phyloP scores from a whole-genome alignment of 1,140 invertebrate species.

The Muscidifurax raptorellus region DNA sequence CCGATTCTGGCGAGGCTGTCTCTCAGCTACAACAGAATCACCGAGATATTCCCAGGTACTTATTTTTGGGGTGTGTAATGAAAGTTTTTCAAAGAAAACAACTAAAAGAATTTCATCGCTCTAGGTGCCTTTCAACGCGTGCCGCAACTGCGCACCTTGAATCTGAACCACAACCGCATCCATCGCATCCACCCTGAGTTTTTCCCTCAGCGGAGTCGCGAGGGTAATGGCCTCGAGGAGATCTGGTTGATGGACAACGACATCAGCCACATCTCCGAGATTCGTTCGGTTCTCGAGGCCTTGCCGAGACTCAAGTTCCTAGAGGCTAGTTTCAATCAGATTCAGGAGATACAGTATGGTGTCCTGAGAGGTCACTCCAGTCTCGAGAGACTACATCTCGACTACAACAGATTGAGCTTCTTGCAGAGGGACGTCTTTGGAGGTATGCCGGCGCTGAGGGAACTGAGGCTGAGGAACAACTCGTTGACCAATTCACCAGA shows the following conservation, averaged over 20 bases:
- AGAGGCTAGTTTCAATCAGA: constrained; percentile 84
- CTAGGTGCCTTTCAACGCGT: constrained; percentile 84
- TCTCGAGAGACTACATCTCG: constrained; percentile 86
- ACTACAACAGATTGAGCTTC: constrained; percentile 84
- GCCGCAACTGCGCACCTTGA: constrained; percentile 82
- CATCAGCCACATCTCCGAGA: constrained; percentile 82
- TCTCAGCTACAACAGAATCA: constrained; percentile 85
- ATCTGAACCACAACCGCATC: constrained; percentile 88
- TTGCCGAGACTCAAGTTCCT: constrained; percentile 85
- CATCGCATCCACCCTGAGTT: constrained; percentile 86
- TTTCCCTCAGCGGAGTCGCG: constrained; percentile 78
- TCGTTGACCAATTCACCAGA: constrained; percentile 80
- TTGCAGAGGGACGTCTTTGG: constrained; percentile 86
- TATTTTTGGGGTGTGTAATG: constrained; percentile 71
- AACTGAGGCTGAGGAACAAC: constrained; percentile 87
- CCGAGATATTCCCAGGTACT: constrained; percentile 84
- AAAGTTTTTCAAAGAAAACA: constrained; percentile 66
- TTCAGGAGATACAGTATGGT: constrained; percentile 85
- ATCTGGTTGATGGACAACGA: constrained; percentile 85
- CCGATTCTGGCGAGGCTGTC: constrained; percentile 82
- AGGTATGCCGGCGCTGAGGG: constrained; percentile 87
- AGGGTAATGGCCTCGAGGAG: constrained; percentile 84
- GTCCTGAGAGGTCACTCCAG: constrained; percentile 85
- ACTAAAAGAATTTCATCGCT: not conserved
- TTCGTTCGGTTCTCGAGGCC: constrained; percentile 83